Evolutionary conservation across 2,888 invertebrate species (phyloP).

Genomic region (Pecten maximus): DNA sequence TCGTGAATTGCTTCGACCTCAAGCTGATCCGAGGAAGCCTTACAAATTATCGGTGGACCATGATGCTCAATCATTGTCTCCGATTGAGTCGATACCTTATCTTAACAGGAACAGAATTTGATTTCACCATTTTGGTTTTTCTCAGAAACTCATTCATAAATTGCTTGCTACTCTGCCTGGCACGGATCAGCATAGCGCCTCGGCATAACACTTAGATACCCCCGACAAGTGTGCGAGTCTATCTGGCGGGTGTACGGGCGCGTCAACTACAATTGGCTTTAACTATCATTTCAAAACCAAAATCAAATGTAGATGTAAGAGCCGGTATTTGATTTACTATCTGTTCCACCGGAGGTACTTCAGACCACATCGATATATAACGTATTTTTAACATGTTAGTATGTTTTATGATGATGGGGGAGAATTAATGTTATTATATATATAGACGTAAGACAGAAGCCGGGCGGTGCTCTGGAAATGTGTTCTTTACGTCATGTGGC

Average conservation of each 20-base stretch:
- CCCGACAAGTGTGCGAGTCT: not conserved
- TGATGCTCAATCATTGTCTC: constrained; percentile 18
- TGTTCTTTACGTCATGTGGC: constrained; percentile 11
- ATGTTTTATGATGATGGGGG: not conserved
- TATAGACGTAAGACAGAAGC: not conserved
- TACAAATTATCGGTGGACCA: not conserved
- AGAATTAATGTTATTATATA: not conserved
- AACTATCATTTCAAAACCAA: constrained; percentile 25
- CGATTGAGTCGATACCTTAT: constrained; percentile 1
- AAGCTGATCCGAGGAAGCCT: not conserved
- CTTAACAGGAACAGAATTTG: constrained; percentile 14
- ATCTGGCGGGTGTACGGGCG: not conserved
- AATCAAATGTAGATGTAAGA: constrained; percentile 30
- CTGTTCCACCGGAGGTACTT: not conserved
- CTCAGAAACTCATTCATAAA: constrained; percentile 18
- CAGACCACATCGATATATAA: not conserved
- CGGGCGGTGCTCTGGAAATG: constrained; percentile 17
- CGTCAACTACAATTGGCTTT: constrained; percentile 29
- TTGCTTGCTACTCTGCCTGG: not conserved
- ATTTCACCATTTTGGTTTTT: constrained; percentile 9
- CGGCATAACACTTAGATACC: constrained; percentile 30
- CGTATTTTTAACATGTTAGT: not conserved
- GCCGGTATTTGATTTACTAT: constrained; percentile 30
- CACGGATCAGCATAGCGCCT: not conserved
- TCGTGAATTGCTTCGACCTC: not conserved